A percentile compares a stretch with the other conserved stretches of the same genome.
phyloP scores from a whole-genome alignment of 2,113 vertebrate genomes.

The Cebidichthys violaceus region DNA sequence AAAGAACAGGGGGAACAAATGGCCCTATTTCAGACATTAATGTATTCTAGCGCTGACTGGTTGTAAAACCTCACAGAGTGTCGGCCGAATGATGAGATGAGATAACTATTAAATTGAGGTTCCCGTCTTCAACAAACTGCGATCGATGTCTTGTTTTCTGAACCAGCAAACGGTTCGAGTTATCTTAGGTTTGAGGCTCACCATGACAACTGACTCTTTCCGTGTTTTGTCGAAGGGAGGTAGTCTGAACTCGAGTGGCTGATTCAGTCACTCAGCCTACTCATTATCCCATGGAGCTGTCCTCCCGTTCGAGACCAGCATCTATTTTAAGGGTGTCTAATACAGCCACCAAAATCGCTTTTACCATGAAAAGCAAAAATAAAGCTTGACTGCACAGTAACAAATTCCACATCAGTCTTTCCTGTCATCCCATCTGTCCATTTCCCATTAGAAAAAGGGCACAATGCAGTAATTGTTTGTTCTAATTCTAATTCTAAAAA shows the following conservation, averaged over 20 bases:
- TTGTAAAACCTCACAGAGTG: constrained; percentile 39
- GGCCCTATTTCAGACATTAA: constrained; percentile 51
- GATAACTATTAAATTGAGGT: constrained; percentile 29
- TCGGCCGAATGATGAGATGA: constrained; percentile 51
- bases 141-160: constrained; percentile 38
- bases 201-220: constrained; percentile 15
- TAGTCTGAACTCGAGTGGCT: constrained; percentile 21
- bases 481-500: constrained; percentile 27
- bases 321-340: constrained; percentile 47
- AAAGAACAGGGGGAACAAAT: constrained; percentile 63
- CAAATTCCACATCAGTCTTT: constrained; percentile 1
- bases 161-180: constrained; percentile 26
- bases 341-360: constrained; percentile 5
- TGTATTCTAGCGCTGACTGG: constrained; percentile 49
- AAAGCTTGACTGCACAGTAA: constrained; percentile 22
- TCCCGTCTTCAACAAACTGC: constrained; percentile 14
- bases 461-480: constrained; percentile 1
- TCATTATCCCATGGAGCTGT: constrained; percentile 44
- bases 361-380: constrained; percentile 21
- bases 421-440: not conserved
- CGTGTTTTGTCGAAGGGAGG: constrained; percentile 16
- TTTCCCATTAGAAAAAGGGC: not conserved
- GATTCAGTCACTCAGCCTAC: constrained; percentile 43
- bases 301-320: constrained; percentile 15
- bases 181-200: constrained; percentile 33